A percentile compares a stretch with the other conserved stretches of the same genome.
Conservation (phyloP, 1,140 invertebrate species). For the Branchinecta lynchi region DNA sequence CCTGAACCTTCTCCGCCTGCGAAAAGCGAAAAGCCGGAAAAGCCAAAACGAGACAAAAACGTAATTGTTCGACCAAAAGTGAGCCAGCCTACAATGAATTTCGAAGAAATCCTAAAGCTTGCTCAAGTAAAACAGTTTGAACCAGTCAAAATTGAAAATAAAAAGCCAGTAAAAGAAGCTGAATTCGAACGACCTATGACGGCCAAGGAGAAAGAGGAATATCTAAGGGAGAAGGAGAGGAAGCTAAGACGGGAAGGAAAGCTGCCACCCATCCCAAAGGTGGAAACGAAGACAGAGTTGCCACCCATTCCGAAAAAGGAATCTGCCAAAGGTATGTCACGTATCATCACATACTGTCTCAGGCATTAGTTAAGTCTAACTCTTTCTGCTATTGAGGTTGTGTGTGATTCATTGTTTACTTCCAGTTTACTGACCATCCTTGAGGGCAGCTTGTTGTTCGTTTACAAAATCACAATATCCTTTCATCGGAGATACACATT, state of each 20-base stretch:
- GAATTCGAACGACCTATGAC: constrained; percentile 49
- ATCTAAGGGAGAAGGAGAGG: constrained; percentile 32
- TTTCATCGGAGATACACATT: too few species aligned
- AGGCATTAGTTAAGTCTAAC: too few species aligned
- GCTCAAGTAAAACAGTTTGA: constrained; percentile 67
- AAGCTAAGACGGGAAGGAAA: constrained; percentile 19
- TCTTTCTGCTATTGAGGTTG: too few species aligned
- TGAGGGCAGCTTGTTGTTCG: too few species aligned
- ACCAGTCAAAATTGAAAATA: constrained; percentile 43
- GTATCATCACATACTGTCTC: background rate
- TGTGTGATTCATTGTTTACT: too few species aligned
- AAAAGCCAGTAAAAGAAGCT: constrained; percentile 43
- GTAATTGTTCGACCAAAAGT: constrained; percentile 19
- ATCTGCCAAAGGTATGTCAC: too few species aligned
- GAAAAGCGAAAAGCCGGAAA: constrained; percentile 14
- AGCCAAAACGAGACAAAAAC: constrained; percentile 17
- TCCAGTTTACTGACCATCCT: too few species aligned
- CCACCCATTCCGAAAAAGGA: too few species aligned
- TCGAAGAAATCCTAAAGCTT: constrained; percentile 47
- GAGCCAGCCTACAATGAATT: constrained; percentile 23
- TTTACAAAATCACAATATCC: too few species aligned
- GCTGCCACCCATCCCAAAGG: constrained; percentile 17
- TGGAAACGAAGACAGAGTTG: background rate
- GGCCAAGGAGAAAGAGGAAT: constrained; percentile 57
- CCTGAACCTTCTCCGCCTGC: constrained; percentile 34